Base-by-base conservation (phyloP, 1,140 invertebrate species). In the Gyrodactylus bullatarudis region DNA sequence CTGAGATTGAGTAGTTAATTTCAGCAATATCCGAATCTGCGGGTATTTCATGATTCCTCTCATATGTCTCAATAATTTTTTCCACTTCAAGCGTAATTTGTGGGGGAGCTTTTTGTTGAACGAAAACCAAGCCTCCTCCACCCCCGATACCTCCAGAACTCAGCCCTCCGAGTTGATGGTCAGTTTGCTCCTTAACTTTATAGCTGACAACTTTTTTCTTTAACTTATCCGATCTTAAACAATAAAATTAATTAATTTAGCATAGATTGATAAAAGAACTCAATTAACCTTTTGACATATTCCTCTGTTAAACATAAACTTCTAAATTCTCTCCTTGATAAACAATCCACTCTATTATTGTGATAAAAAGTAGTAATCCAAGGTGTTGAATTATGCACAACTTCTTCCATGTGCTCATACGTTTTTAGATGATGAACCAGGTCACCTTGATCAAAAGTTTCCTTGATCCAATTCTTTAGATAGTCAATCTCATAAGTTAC, bases 51-150 rank as follows among this genome's bases (percentile, higher is more conserved):
- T 68, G 71, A 75, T 81, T 80, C 25, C 79, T 75, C 23, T 78
- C 74, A 74, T 78, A 82, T 74, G 77, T 78, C 75, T 80, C 76
- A 68, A 78, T 74, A 76, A 82, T 82, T 79, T 80, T 81, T 79
- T 81, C 27, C 78, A 76, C 21, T 79, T 76, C 27, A 8, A 54
- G 34, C 8, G 8, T 54, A 16, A 54, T 54, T n/a, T 16, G n/a
- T 8, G 34, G 34, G 8, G 8, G 8, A 8, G 8, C n/a, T 8
- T 54, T n/a, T 8, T n/a, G 8, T 54, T 54, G 34, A 54, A 54
- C n/a, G 34, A 54, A 54, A 8, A 16, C n/a, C n/a, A 54, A n/a
- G 8, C 34, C 34, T 8, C 34, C 34, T 16, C 34, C 34, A 54
- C 8, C n/a, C n/a, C 8, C 34, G n/a, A 8, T 54, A 54, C 8